Evolutionary conservation across 2,113 vertebrate species (phyloP), one percentile per base, ranked within the genome.

Genomic region (Bufo gargarizans): DNA sequence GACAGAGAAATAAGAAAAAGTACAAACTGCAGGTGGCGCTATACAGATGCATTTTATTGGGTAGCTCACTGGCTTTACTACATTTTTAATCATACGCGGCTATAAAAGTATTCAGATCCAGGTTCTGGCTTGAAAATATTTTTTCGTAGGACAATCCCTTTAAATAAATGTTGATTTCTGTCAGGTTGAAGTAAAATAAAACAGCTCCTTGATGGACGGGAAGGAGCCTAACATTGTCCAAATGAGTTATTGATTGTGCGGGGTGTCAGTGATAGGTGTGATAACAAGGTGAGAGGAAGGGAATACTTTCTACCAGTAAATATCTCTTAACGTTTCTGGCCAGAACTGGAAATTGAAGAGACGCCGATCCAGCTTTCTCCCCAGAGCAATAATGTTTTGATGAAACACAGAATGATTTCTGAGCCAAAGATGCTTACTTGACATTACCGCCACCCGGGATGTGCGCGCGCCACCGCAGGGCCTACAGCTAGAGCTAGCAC

Each of bases 291-390:
- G 86, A 87, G 50, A 82, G 53, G 78, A 58, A 59, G 77, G 77
- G 59, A 72, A 81, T 53, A 16, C 4, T 71, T 69, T 72, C 74
- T 55, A 78, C 47, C 59, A 86, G 76, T 63, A 86, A 82, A 81
- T 82, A 58, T 82, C 86, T 81, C 65, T 49, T 82, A 78, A 87
- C 78, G 72, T 87, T 87, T 87, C 77, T 56, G 56, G 49, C 61
- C 55, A 71, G 78, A 81, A 43, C 65, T 87, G 78, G 50, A 82
- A 81, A 82, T 81, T 81, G 86, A 61, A 82, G 65, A 79, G 53
- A 71, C 72, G 56, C 22, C 59, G 58, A 45, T 59, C 43, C 74
- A 13, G 49, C 13, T 56, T 80, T 80, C n/a, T 80, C 77, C 50
- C 77, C 4, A 49, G 63, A 81, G 77, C 59, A 19, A 79, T 71